phyloP scores from a whole-genome alignment of 2,888 invertebrate species.

The Phytoseiulus persimilis region DNA sequence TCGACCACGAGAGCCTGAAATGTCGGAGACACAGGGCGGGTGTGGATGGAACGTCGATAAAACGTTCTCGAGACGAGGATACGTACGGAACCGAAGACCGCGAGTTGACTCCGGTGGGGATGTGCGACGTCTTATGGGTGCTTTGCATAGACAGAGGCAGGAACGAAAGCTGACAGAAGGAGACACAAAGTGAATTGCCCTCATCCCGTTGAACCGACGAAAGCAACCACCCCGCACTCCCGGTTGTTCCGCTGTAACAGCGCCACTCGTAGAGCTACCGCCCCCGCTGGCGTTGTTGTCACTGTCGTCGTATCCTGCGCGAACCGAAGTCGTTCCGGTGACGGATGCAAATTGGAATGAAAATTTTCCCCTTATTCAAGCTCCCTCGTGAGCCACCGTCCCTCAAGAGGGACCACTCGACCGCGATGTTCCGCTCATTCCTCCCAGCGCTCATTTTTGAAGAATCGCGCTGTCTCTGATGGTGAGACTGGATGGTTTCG shows the following conservation, averaged over 20 bases:
- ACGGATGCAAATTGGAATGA: background rate
- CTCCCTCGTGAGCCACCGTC: background rate
- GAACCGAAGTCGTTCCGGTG: background rate
- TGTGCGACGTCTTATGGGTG: background rate
- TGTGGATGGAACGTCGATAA: background rate
- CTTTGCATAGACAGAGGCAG: background rate
- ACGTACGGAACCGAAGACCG: background rate
- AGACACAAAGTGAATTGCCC: background rate
- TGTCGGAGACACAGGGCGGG: background rate
- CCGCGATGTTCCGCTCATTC: background rate
- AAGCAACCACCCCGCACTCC: background rate
- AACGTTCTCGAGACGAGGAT: background rate
- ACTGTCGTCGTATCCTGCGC: background rate
- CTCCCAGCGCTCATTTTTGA: too few species aligned
- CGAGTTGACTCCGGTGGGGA: background rate
- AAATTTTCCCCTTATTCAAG: background rate
- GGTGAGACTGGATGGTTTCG: too few species aligned
- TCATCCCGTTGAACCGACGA: background rate
- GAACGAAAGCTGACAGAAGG: background rate
- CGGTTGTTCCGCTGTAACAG: background rate
- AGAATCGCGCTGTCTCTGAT: background rate
- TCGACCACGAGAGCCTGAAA: background rate
- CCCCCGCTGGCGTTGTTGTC: background rate
- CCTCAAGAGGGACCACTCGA: background rate
- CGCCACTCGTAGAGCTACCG: background rate